Percentiles rank a stretch among this genome's conserved stretches.
phyloP scores from a whole-genome alignment of 2,888 invertebrate species.

The Lysandra coridon region DNA sequence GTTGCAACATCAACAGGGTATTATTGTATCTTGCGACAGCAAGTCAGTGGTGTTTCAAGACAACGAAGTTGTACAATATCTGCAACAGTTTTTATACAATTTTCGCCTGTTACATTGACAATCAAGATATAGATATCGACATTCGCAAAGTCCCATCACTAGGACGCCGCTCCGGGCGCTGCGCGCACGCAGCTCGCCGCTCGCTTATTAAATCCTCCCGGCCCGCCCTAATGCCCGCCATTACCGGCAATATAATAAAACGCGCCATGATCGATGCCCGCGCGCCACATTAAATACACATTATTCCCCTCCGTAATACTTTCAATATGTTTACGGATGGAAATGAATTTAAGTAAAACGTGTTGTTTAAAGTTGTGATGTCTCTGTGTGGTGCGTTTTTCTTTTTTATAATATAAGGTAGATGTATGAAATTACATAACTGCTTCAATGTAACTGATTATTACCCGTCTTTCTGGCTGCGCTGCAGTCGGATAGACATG shows the following conservation, averaged over 20 bases:
- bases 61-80: too few species aligned
- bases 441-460: too few species aligned
- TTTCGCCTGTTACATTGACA: too few species aligned
- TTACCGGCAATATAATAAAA: slow-evolving; percentile 76
- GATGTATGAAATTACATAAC: too few species aligned
- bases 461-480: too few species aligned
- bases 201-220: slow-evolving; percentile 75
- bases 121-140: background rate
- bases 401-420: too few species aligned
- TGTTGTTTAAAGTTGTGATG: background rate
- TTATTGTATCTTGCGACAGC: too few species aligned
- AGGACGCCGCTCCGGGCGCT: slow-evolving; percentile 51
- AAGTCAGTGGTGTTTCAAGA: too few species aligned
- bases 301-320: slow-evolving; percentile 44
- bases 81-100: too few species aligned
- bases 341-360: background rate
- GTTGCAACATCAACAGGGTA: too few species aligned
- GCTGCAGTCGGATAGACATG: too few species aligned
- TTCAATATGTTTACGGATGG: background rate
- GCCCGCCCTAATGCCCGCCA: slow-evolving; percentile 75
- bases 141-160: slow-evolving; percentile 43
- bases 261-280: slow-evolving; percentile 45
- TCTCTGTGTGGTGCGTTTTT: background rate
- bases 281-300: slow-evolving; percentile 57
- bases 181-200: slow-evolving; percentile 62